Conservation (phyloP, 2,888 invertebrate genomes). For the Drosophila silvestris region DNA sequence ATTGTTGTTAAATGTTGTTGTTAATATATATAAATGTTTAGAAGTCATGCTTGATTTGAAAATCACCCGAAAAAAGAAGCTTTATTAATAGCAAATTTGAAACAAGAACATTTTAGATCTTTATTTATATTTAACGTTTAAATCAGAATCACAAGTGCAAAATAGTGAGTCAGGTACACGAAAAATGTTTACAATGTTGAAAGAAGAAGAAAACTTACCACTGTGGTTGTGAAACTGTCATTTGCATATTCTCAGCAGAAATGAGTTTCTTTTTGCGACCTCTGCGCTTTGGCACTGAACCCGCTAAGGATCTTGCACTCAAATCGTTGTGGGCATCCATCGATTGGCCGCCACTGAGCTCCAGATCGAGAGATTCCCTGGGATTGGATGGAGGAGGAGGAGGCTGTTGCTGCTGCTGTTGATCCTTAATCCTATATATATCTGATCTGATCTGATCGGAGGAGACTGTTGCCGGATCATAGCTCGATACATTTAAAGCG, state of each 20-base stretch:
- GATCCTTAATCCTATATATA: slow-evolving; percentile 33
- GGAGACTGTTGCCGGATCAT: slow-evolving; percentile 19
- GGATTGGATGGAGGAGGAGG: not conserved
- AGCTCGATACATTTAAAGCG: slow-evolving; percentile 32
- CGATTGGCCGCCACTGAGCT: slow-evolving; percentile 21
- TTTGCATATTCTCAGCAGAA: slow-evolving; percentile 28
- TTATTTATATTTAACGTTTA: too few species aligned
- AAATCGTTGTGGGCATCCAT: slow-evolving; percentile 28
- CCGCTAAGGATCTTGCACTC: slow-evolving; percentile 11
- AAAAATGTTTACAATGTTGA: not conserved
- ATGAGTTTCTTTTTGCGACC: slow-evolving; percentile 93
- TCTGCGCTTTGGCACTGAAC: slow-evolving; percentile 90
- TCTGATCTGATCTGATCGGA: slow-evolving; percentile 15
- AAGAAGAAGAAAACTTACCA: slow-evolving; percentile 43
- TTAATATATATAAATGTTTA: not conserved
- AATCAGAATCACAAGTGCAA: not conserved
- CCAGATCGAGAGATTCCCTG: slow-evolving; percentile 17
- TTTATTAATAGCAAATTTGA: too few species aligned
- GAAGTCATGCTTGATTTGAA: too few species aligned
- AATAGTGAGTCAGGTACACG: not conserved
- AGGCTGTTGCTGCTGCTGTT: slow-evolving; percentile 34
- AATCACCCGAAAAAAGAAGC: too few species aligned
- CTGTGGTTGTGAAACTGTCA: slow-evolving; percentile 27
- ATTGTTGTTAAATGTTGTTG: too few species aligned
- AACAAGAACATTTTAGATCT: too few species aligned